Evolutionary conservation across 2,888 invertebrate species (phyloP).

Genomic region (Apodemia zela): DNA sequence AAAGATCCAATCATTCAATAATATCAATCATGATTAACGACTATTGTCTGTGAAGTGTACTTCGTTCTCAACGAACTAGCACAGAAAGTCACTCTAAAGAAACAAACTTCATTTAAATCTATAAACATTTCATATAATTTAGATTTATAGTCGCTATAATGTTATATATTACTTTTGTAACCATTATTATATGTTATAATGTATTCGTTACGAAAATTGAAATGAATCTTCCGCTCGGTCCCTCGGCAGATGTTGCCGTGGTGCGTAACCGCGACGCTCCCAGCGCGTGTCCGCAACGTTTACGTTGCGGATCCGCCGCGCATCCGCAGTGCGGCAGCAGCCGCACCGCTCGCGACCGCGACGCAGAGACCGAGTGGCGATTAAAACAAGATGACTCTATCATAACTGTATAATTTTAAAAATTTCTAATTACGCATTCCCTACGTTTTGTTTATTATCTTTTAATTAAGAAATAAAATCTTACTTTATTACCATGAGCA

Average conservation of each 20-base stretch:
- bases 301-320: conserved; percentile 32
- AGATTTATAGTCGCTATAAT: conserved; percentile 79
- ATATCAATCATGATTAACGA: conserved; percentile 55
- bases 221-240: conserved; percentile 58
- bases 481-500: conserved; percentile 78
- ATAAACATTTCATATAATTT: conserved; percentile 81
- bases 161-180: conserved; percentile 80
- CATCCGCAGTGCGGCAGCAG: conserved; percentile 24
- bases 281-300: conserved; percentile 37
- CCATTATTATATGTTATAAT: conserved; percentile 79
- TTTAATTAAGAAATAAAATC: conserved; percentile 80
- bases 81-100: conserved; percentile 74
- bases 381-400: conserved; percentile 70
- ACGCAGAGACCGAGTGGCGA: conserved; percentile 52
- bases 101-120: conserved; percentile 75
- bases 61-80: conserved; percentile 66
- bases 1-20: conserved; percentile 65
- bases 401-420: conserved; percentile 80
- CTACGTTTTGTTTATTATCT: conserved; percentile 79
- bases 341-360: conserved; percentile 30
- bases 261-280: conserved; percentile 18
- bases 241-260: conserved; percentile 23
- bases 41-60: conserved; percentile 69
- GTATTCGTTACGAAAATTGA: conserved; percentile 77
- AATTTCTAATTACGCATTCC: conserved; percentile 78